Evolutionary conservation across 2,888 invertebrate genomes (phyloP), one percentile per base, ranked within the genome.

Genomic region (Macaria liturata): DNA sequence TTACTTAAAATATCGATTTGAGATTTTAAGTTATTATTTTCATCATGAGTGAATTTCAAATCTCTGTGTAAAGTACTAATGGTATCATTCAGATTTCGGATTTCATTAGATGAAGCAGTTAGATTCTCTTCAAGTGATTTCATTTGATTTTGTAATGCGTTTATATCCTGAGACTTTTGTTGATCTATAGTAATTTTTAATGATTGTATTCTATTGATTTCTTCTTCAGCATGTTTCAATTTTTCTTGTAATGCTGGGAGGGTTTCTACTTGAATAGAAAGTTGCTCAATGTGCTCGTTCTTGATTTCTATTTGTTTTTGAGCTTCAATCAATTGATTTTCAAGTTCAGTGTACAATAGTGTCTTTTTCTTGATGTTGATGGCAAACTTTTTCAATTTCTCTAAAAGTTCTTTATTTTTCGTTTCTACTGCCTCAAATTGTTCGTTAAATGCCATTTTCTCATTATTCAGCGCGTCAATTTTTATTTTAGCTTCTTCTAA

Each of bases 361-460:
- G 93, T 91, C 74, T 96, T 96, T 76, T 95, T 96, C 79, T 96
- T 97, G 7, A 96, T 88, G 73, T 94, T 95, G 0, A 95, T 93
- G 0, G 96, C 96, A 71, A 95, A 94, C 73, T 96, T 96, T 74
- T 96, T 97, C 74, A 96, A 92, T 81, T 96, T 96, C 57, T 96
- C 96, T 54, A 95, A 80, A 62, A 95, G 93, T 51, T 95, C 94
- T 70, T 94, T 95, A 65, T 94, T 94, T 74, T 95, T 95, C 5
- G 76, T 85, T 71, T 95, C 94, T 1, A 71, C 83, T 57, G 66
- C 72, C 20, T 90, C 82, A 3, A 93, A 68, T 51, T 90, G 87
- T 54, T 81, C 74, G 79, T 79, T 64, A 76, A 78, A 66, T 88
- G 91, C 61, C 69, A 82, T 84, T 71, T 93, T 93, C 20, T 87